Base-by-base conservation (phyloP, 2,113 vertebrate species). In the Mixornis gularis region DNA sequence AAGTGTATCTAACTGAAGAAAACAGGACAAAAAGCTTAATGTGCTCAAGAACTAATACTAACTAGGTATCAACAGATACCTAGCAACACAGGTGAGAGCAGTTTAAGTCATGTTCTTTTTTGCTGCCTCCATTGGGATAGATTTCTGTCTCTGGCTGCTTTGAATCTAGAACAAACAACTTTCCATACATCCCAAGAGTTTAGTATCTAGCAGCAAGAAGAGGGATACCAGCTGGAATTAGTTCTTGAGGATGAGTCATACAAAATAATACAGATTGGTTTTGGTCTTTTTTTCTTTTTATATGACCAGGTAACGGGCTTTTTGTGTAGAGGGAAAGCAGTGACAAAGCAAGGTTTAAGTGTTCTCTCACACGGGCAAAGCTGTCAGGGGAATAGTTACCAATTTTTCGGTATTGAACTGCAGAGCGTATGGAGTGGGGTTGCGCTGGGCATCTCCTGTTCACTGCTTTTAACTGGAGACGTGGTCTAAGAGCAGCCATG, bases 401-500 rank as follows among this genome's bases (percentile, higher is more conserved):
- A 0, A 0, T 17, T 40, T n/a, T 46, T 59, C 13, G 6, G 18
- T 49, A 20, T 0, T 17, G 55, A 40, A 49, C 53, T 4, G 12
- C 48, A 21, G 3, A 34, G 4, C 1, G 2, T 6, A 6, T 3
- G 0, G 11, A 40, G 38, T 6, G 20, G 32, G 27, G 12, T 3
- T 17, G 44, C 4, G n/a, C 64, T 1, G 3, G 6, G 4, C 1
- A 8, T 4, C 17, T 60, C 12, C n/a, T 14, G 21, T 12, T 60
- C 9, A 0, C 6, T 6, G 21, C 46, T 56, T 56, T 30, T 13
- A 8, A 14, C 0, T 6, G 40, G 15, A 3, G 12, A 9, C 0
- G 2, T 1, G 24, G 13, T 6, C 1, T 1, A 8, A 25, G 0
- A 40, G 29, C 46, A 64, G 25, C 10, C 9, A 14, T 0, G 13